A percentile compares a stretch with the other conserved stretches of the same genome.
Evolutionary conservation across 2,797 vertebrate genomes (phyloP).

Genomic region (Pseudochirops cupreus): DNA sequence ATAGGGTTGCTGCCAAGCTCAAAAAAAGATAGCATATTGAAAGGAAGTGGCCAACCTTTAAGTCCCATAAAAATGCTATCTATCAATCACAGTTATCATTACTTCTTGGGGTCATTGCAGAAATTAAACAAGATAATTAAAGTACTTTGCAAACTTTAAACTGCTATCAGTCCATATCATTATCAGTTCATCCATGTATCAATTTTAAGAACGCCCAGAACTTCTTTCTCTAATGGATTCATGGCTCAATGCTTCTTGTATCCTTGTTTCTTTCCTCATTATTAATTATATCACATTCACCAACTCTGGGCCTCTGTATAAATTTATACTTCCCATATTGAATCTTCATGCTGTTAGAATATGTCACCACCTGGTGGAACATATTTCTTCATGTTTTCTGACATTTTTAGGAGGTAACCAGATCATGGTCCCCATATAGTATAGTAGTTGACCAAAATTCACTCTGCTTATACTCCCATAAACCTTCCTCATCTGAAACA

Average conservation of each 20-base stretch:
- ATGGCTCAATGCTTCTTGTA: background rate
- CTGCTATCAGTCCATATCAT: background rate
- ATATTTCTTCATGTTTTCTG: background rate
- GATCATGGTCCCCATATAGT: background rate
- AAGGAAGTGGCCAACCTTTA: too few relatives aligned
- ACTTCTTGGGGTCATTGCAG: background rate
- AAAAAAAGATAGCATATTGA: too few relatives aligned
- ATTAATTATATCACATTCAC: background rate
- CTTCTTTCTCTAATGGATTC: background rate
- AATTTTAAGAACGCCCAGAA: background rate
- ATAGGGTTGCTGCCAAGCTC: too few relatives aligned
- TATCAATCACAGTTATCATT: background rate
- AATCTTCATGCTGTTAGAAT: background rate
- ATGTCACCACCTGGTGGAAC: background rate
- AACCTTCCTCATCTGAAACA: background rate
- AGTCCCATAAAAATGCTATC: too few relatives aligned
- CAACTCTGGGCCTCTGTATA: background rate
- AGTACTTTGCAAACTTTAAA: background rate
- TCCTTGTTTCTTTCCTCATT: background rate
- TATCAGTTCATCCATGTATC: background rate
- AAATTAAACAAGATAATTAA: background rate
- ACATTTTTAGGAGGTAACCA: background rate
- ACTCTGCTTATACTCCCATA: background rate
- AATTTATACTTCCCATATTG: background rate
- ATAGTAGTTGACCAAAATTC: background rate